Evolutionary conservation across 2,797 vertebrate genomes (phyloP).

Genomic region (Gadopsis bispinosus): DNA sequence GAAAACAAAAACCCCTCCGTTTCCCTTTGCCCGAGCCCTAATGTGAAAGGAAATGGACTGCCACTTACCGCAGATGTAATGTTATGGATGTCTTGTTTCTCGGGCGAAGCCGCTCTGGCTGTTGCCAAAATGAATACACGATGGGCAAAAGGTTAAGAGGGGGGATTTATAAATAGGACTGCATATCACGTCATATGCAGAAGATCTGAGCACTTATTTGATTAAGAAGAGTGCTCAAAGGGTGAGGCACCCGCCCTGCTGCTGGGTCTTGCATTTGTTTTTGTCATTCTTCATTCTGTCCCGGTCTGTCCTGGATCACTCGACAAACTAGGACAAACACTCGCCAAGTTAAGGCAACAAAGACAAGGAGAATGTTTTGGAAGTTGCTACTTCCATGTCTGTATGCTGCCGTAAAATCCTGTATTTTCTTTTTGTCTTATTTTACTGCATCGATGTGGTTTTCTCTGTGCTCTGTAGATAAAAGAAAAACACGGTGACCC

Average conservation of each 20-base stretch:
- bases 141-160: conserved; percentile 52
- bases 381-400: not conserved
- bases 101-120: conserved; percentile 37
- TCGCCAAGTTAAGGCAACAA: conserved; percentile 10
- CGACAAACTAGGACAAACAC: no score
- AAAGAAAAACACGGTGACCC: not conserved
- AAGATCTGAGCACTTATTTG: conserved; percentile 46
- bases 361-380: not conserved
- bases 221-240: conserved; percentile 22
- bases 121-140: conserved; percentile 47
- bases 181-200: conserved; percentile 20
- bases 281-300: not conserved
- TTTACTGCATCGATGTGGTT: not conserved
- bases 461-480: not conserved
- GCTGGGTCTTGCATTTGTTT: not conserved
- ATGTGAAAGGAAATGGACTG: conserved; percentile 81
- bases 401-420: not conserved
- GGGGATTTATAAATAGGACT: conserved; percentile 59
- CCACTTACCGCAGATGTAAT: conserved; percentile 73
- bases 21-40: conserved; percentile 62
- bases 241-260: not conserved
- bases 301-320: not conserved
- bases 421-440: not conserved
- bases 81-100: conserved; percentile 69
- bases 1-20: conserved; percentile 37